Evolutionary conservation across 2,888 invertebrate genomes (phyloP), one percentile per base, ranked within the genome.

Genomic region (Chironomus riparius): DNA sequence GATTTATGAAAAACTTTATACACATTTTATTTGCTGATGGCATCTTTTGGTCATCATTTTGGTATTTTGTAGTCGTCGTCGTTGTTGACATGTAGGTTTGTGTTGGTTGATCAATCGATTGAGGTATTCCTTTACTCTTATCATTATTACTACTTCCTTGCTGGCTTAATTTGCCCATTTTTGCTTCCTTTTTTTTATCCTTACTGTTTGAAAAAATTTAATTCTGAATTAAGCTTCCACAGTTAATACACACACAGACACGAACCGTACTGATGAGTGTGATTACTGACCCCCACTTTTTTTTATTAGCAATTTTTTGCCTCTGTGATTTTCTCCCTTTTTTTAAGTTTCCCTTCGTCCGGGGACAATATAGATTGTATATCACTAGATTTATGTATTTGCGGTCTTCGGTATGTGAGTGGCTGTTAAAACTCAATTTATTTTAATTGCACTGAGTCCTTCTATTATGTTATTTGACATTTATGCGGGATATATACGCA

Each of bases 401-500:
- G 10, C 7, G n/a, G n/a, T 15, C 24, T 68, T 4, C 70, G 62
- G 50, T 72, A 24, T 24, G 72, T 65, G 38, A 13, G 65, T 21
- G 72, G 62, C n/a, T 72, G 72, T 72, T 72, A 72, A 72, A 72
- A 72, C 72, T 72, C 62, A 72, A 72, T 72, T 72, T 72, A 72
- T 72, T 72, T 62, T 72, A 72, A 72, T 38, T 72, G 62, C 72
- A 56, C 56, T 10, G 38, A 72, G 18, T 65, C 13, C 65, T 18
- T 22, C 4, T 22, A 22, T 4, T 12, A 65, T 65, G n/a, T 22
- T 56, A 56, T 56, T 15, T 22, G 18, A 21, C 13, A 65, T 65
- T 65, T 22, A 22, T 65, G 24, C 65, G 65, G 65, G 65, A 65
- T 21, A 15, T 7, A 56, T 38, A 38, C 38, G 38, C 38, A 38